phyloP scores from a whole-genome alignment of 2,888 invertebrate species.

The Uloborus plumipes region DNA sequence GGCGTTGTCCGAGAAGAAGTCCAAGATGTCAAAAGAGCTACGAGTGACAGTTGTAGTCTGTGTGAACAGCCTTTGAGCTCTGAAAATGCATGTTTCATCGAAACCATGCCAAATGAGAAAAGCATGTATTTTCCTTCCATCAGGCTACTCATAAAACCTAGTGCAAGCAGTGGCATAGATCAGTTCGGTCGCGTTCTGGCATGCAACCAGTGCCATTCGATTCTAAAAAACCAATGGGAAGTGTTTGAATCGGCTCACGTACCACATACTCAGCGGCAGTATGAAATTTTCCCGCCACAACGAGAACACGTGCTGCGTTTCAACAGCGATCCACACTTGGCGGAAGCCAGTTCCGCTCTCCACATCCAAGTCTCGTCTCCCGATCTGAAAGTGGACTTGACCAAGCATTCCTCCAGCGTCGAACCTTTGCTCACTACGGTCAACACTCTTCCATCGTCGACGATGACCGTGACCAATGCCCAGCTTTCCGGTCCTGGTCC shows the following conservation, averaged over 20 bases:
- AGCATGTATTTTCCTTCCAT: conserved; percentile 86
- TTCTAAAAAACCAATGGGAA: conserved; percentile 89
- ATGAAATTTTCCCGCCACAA: conserved; percentile 58
- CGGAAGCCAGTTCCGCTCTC: conserved; percentile 53
- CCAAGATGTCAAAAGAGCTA: neutral
- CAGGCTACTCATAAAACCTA: conserved; percentile 69
- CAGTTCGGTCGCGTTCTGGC: conserved; percentile 83
- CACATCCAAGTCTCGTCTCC: conserved; percentile 65
- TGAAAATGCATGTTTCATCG: conserved; percentile 46
- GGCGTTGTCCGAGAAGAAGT: neutral
- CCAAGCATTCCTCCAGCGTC: conserved; percentile 54
- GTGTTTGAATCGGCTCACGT: conserved; percentile 85
- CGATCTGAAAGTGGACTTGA: conserved; percentile 49
- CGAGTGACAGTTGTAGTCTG: conserved; percentile 37
- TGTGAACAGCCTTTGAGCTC: conserved; percentile 43
- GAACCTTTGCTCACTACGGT: conserved; percentile 66
- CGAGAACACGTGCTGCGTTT: neutral
- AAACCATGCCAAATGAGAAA: conserved; percentile 65
- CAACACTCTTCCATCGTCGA: conserved; percentile 51
- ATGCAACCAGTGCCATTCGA: conserved; percentile 85
- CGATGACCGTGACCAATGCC: conserved; percentile 43
- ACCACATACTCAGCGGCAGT: conserved; percentile 79
- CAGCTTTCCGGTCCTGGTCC: conserved; percentile 26
- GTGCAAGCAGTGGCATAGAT: conserved; percentile 70
- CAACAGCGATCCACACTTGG: conserved; percentile 1